Percentiles rank a stretch among this genome's conserved stretches.
These are phyloP conservation scores for Ciconia stormi DNA, from an alignment of 2,113 vertebrate genomes.

Conservation along the genomic window DNA sequence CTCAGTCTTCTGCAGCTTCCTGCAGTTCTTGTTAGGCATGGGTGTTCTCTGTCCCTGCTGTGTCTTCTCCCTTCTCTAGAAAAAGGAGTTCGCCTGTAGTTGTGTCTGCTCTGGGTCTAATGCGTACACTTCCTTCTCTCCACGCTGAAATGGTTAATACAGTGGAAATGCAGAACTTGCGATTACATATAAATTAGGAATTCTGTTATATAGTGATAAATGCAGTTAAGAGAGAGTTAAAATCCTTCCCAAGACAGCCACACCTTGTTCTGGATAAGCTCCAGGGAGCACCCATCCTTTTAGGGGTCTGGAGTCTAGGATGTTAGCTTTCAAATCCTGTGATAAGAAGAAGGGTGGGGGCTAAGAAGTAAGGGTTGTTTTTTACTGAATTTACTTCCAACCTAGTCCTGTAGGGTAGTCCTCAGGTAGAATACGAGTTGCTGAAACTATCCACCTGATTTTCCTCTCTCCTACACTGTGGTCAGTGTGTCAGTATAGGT, in stretches of 20 bases:
- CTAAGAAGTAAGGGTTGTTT: background rate
- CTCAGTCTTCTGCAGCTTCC: background rate
- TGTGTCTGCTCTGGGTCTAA: background rate
- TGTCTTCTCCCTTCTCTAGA: background rate
- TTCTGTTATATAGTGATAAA: background rate
- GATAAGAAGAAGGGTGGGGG: background rate
- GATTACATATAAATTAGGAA: background rate
- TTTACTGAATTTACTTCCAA: background rate
- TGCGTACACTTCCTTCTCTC: background rate
- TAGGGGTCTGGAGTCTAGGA: accelerated
- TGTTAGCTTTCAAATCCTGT: background rate
- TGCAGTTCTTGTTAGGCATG: background rate
- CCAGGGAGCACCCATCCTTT: background rate
- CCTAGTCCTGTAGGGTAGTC: background rate
- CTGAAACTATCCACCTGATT: background rate
- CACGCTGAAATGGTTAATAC: background rate
- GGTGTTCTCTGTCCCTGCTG: background rate
- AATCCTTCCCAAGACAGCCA: background rate
- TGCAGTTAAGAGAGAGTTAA: background rate
- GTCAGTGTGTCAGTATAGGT: background rate
- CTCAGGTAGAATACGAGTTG: background rate
- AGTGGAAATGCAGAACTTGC: background rate
- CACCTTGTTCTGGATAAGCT: background rate
- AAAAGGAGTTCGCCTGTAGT: background rate
- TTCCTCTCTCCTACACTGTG: background rate